A percentile compares a stretch with the other conserved stretches of the same genome.
Evolutionary conservation across 2,797 vertebrate genomes (phyloP).

Genomic region (Cossypha polioptera): DNA sequence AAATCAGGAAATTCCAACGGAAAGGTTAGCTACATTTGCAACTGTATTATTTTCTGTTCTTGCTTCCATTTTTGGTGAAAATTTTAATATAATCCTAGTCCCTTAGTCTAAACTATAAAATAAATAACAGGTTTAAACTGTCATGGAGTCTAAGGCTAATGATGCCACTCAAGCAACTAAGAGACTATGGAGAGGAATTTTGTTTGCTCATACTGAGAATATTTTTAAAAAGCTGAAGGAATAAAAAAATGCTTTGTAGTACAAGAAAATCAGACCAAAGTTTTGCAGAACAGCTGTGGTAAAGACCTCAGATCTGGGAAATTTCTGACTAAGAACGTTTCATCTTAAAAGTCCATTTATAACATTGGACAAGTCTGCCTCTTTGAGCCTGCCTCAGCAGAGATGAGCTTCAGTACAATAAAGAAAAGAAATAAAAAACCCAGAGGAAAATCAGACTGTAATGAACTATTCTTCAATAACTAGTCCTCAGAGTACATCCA

Average conservation of each 20-base stretch:
- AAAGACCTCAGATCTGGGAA: conserved; percentile 18
- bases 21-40: conserved; percentile 36
- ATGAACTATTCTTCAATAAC: not conserved
- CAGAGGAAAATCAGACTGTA: not conserved
- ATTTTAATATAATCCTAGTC: not conserved
- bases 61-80: conserved; percentile 12
- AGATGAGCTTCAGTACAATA: not conserved
- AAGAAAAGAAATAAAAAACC: not conserved
- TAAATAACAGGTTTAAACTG: not conserved
- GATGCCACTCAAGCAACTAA: not conserved
- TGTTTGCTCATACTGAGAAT: not conserved
- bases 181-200: not conserved
- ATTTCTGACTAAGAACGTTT: not conserved
- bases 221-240: not conserved
- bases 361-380: not conserved
- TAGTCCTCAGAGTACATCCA: not conserved
- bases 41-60: conserved; percentile 19
- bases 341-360: not conserved
- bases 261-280: not conserved
- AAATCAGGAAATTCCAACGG: conserved; percentile 45
- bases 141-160: not conserved
- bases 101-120: not conserved
- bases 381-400: not conserved
- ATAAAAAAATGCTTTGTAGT: not conserved
- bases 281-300: conserved; percentile 4